Percentiles rank a stretch among this genome's conserved stretches.
Conservation (phyloP, 2,113 vertebrate genomes). For the Ctenomys sociabilis region DNA sequence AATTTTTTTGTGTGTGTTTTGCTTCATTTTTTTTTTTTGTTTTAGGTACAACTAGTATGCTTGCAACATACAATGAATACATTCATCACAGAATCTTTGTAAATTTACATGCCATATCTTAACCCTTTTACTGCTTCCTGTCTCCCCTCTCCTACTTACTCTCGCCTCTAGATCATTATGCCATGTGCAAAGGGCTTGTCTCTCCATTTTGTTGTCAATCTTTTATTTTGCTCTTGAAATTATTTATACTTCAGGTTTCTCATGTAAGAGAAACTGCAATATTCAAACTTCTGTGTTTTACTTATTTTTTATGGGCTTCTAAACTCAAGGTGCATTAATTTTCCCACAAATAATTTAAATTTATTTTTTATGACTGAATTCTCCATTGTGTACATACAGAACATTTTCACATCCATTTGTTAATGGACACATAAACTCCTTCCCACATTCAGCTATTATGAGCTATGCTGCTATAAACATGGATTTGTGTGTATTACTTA, state of each 20-base stretch:
- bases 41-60: background rate
- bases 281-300: background rate
- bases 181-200: background rate
- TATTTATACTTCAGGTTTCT: background rate
- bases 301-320: background rate
- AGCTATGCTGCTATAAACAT: background rate
- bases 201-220: background rate
- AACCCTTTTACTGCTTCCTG: background rate
- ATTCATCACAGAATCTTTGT: background rate
- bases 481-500: background rate
- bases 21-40: background rate
- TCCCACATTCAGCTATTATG: background rate
- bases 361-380: background rate
- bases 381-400: background rate
- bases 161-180: background rate
- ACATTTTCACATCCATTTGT: background rate
- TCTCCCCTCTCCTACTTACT: background rate
- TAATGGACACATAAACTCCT: background rate
- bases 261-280: background rate
- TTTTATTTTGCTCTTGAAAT: background rate
- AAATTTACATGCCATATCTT: background rate
- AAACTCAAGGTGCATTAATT: background rate
- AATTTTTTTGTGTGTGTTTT: background rate
- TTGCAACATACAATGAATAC: background rate
- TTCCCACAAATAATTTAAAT: background rate